Base-by-base conservation (phyloP, 92 coral and sea anemone genomes). In the Palythoa grandis region DNA sequence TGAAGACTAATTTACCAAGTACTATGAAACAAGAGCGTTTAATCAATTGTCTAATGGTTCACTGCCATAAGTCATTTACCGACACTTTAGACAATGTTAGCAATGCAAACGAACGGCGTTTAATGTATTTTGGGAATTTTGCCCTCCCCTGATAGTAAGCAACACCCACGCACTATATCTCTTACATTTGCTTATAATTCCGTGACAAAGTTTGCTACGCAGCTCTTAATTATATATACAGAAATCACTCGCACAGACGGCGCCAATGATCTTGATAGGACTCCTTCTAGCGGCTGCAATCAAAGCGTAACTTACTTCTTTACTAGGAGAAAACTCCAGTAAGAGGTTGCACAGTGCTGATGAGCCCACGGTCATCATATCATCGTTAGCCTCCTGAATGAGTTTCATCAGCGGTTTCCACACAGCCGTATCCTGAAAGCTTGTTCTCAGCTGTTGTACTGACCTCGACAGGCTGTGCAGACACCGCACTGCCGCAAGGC, bases 381-480 rank as follows among this genome's bases (percentile, higher is more conserved):
- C 95, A 40, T 96, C 99, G 17, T 94, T 91, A 7, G 99, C 98
- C 52, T 95, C 98, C 75, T 95, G 98, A 7, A 61, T 61, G 24
- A 61, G 68, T 19, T 61, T 61, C 68, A 61, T 61, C 68, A 61
- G 23, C 22, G 68, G 68, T 61, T 61, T 61, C 68, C 68, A 61
- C 19, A 61, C 68, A 5, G 68, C 68, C 16, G 68, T 61, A 61
- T 61, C 68, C 68, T 61, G 68, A 61, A 61, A 61, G 9, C 68
- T 61, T 61, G 68, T 61, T 19, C 68, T 61, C 70, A 96, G 82
- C 84, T 96, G 99, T 54, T 96, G 99, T 15, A 96, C 99, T 25
- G 99, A 96, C 79, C 99, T 92, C 11, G 98, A 96, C 39, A 96
- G 87, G 89, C 99, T 96, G 80, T 96, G 99, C 43, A 96, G 97